Percentiles rank a stretch among this genome's conserved stretches.
phyloP scores from a whole-genome alignment of 2,797 vertebrate genomes.

The Rhincodon typus region DNA sequence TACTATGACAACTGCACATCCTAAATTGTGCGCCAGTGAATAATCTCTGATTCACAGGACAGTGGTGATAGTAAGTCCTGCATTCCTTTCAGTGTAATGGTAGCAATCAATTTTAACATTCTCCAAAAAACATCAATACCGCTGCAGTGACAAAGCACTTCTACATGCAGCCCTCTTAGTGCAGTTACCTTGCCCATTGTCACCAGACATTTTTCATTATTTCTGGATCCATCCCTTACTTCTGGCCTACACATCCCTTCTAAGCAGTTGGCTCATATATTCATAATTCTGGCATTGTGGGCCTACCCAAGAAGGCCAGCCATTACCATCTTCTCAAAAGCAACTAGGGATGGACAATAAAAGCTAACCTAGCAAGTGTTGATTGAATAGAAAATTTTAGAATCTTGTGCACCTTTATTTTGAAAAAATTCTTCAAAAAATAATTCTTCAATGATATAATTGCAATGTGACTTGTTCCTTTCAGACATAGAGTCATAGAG shows the following conservation, averaged over 20 bases:
- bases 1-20: not conserved
- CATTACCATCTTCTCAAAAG: too few relatives aligned
- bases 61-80: not conserved
- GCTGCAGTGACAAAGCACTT: not conserved
- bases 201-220: not conserved
- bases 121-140: not conserved
- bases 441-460: not conserved
- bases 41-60: not conserved
- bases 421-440: not conserved
- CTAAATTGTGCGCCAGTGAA: not conserved
- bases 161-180: not conserved
- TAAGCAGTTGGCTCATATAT: not conserved
- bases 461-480: not conserved
- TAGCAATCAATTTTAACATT: not conserved
- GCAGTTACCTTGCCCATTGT: not conserved
- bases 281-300: too few relatives aligned
- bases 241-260: not conserved
- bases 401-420: not conserved
- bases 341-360: too few relatives aligned
- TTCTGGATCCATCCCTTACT: not conserved
- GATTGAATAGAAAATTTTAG: not conserved
- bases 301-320: too few relatives aligned
- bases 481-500: too few relatives aligned
- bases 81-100: not conserved
- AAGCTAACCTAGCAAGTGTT: too few relatives aligned